Evolutionary conservation across 2,113 vertebrate genomes (phyloP).

Genomic region (Tachysurus fulvidraco): DNA sequence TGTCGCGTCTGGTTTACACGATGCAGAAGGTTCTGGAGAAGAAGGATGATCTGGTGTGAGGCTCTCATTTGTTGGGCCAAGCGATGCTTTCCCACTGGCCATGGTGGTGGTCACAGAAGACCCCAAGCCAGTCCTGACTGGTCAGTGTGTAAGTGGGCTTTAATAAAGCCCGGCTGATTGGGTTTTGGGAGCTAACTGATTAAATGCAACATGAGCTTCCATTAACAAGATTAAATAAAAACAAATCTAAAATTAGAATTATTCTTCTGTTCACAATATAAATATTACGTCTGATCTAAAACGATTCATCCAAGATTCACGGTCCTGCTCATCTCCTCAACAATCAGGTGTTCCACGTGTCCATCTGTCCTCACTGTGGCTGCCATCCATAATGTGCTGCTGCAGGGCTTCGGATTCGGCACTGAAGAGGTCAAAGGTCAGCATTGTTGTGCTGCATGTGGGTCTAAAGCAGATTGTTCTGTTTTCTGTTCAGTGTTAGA

Average conservation of each 20-base stretch:
- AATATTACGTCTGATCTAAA: not conserved
- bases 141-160: conserved; percentile 48
- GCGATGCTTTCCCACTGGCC: conserved; percentile 83
- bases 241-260: not conserved
- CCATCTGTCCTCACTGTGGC: conserved; percentile 47
- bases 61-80: conserved; percentile 83
- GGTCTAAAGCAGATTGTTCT: conserved; percentile 60
- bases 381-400: conserved; percentile 51
- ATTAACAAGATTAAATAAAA: conserved; percentile 16
- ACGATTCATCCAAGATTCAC: not conserved
- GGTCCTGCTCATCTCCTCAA: not conserved
- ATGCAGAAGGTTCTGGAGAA: conserved; percentile 19
- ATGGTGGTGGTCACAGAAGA: conserved; percentile 84
- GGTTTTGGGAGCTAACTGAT: not conserved
- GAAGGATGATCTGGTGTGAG: conserved; percentile 40
- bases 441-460: conserved; percentile 60
- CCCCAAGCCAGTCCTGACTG: conserved; percentile 15
- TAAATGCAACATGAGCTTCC: conserved; percentile 9
- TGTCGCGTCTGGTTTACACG: conserved; percentile 7
- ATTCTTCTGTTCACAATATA: not conserved
- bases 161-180: not conserved
- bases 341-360: conserved; percentile 46
- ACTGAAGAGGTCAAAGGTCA: conserved; percentile 42
- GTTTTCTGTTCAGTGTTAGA: conserved; percentile 54
- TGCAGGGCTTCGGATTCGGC: conserved; percentile 50